Evolutionary conservation across 2,797 vertebrate genomes (phyloP).

Genomic region (Eospalax fontanierii): DNA sequence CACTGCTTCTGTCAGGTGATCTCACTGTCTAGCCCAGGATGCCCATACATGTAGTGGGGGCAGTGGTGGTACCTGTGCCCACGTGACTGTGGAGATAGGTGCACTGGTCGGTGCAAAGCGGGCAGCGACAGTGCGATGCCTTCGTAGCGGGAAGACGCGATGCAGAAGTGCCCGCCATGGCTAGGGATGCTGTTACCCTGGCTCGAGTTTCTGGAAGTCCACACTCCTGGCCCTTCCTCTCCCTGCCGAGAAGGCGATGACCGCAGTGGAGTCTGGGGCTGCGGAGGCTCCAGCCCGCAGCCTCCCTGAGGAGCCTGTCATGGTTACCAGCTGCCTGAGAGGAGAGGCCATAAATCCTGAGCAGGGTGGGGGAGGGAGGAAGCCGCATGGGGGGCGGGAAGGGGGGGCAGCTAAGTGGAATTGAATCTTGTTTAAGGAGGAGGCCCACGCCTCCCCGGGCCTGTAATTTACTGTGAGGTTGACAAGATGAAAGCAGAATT

Average conservation of each 20-base stretch:
- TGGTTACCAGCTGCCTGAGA: conserved; percentile 76
- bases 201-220: neutral
- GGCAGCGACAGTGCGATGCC: no score
- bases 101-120: neutral
- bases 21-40: neutral
- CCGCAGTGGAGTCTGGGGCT: conserved; percentile 3
- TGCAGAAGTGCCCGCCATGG: rapidly evolving
- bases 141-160: no score
- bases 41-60: neutral
- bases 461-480: conserved; percentile 84
- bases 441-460: conserved; percentile 78
- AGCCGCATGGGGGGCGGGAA: conserved; percentile 75
- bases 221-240: neutral
- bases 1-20: conserved; percentile 3
- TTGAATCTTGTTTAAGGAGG: conserved; percentile 87
- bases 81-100: neutral
- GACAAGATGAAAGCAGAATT: conserved; percentile 83
- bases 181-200: neutral
- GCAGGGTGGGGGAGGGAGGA: conserved; percentile 64
- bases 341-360: conserved; percentile 71
- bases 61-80: neutral
- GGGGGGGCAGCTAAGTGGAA: conserved; percentile 85
- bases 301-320: conserved; percentile 85
- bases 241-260: neutral
- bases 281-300: conserved; percentile 10